Evolutionary conservation across 1,140 invertebrate species (phyloP).

Genomic region (Rhopalosiphum maidis): DNA sequence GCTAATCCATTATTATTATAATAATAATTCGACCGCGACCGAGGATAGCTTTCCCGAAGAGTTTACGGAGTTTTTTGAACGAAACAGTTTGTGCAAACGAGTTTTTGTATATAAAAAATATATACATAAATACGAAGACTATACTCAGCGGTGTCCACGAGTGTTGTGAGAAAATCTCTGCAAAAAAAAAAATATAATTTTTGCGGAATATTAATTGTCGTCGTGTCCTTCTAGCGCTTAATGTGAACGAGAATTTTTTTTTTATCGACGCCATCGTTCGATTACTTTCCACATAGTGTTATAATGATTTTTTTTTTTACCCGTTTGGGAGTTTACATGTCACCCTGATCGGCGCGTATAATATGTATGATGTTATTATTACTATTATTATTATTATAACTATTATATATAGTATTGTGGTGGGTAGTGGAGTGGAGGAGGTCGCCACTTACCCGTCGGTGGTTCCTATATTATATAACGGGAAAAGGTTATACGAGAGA

Average conservation of each 20-base stretch:
- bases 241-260: not conserved
- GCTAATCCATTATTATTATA: too few relatives aligned
- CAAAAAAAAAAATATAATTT: not conserved
- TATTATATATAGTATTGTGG: not conserved
- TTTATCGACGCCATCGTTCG: not conserved
- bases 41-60: not conserved
- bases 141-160: not conserved
- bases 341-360: not conserved
- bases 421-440: too few relatives aligned
- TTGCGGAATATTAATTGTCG: not conserved
- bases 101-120: not conserved
- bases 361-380: not conserved
- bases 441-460: not conserved
- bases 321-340: not conserved
- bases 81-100: not conserved
- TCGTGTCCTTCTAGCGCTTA: not conserved
- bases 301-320: not conserved
- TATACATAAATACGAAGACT: not conserved
- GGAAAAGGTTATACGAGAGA: not conserved
- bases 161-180: not conserved
- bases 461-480: not conserved
- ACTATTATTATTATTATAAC: not conserved
- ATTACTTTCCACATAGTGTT: not conserved
- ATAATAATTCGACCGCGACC: too few relatives aligned
- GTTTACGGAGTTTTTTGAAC: not conserved